Evolutionary conservation across 2,113 vertebrate species (phyloP), one percentile per base, ranked within the genome.

Genomic region (Chelonoidis abingdonii): DNA sequence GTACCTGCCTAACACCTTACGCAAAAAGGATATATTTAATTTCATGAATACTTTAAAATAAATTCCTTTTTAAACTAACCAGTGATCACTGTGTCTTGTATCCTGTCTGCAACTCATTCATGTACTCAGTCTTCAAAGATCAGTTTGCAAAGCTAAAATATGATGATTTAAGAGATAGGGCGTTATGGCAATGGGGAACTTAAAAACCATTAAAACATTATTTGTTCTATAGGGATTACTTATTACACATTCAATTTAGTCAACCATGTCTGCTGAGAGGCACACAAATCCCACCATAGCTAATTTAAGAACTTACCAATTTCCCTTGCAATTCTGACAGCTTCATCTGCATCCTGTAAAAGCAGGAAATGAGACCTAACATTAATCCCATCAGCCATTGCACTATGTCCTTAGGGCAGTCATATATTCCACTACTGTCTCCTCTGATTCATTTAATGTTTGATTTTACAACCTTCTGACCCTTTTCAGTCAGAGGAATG

Each of bases 241-340:
- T 97, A 97, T 97, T 98, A 98, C 95, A 95, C 89, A 94, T 98
- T 98, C 98, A 97, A 98, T 98, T 98, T 98, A 97, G 97, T 97
- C 97, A 97, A 97, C 96, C 97, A 57, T 96, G 98, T 98, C 98
- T 98, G 96, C 97, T 98, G 95, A 98, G 97, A 98, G 97, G 97
- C 98, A 98, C 75, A 97, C 97, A 98, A 98, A 98, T 96, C 94
- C 97, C 95, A 98, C 97, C 97, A 97, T 98, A 97, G 96, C 98
- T 98, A 98, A 98, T 98, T 98, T 98, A 98, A 98, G 97, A 97
- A 98, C 99, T 99, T 98, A 99, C 99, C 99, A 92, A 99, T 99
- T 96, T 99, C 98, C 97, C 98, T 98, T 96, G 99, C 98, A 95
- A 99, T 99, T 98, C 98, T 99, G 98, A 99, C 99, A 98, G 99